Evolutionary conservation across 1,140 invertebrate genomes (phyloP).

Genomic region (Pissodes strobi): DNA sequence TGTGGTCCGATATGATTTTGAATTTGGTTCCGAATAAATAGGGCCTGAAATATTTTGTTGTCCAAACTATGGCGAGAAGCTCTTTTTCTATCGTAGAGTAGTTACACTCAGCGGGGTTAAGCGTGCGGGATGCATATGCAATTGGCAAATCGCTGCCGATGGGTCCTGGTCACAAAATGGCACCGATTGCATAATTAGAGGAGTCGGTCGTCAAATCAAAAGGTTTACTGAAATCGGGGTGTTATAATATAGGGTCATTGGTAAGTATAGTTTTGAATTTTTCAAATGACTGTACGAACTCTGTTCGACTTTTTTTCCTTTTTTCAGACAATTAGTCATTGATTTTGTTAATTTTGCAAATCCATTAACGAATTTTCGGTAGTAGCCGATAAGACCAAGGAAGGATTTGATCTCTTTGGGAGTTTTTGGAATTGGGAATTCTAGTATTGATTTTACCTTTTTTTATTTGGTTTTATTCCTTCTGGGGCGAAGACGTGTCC

Average conservation of each 20-base stretch:
- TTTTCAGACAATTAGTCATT: conserved; percentile 36
- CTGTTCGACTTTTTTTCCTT: conserved; percentile 26
- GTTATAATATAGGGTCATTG: conserved; percentile 43
- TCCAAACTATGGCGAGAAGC: conserved; percentile 54
- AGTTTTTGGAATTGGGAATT: conserved; percentile 43
- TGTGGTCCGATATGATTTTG: too few species aligned
- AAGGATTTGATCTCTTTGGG: conserved; percentile 45
- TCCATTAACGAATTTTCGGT: conserved; percentile 41
- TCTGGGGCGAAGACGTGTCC: conserved; percentile 39
- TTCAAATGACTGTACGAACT: conserved; percentile 29
- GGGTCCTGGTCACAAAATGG: conserved; percentile 31
- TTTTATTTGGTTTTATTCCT: conserved; percentile 42
- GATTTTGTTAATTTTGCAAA: conserved; percentile 30
- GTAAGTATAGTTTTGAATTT: conserved; percentile 34
- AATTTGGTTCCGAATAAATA: too few species aligned
- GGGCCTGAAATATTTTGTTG: conserved; percentile 54
- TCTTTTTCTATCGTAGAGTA: conserved; percentile 49
- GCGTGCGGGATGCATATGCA: conserved; percentile 42
- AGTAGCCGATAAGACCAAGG: conserved; percentile 41
- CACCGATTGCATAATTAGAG: conserved; percentile 43
- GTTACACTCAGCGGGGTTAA: conserved; percentile 44
- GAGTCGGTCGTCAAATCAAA: conserved; percentile 52
- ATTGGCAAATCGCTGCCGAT: conserved; percentile 42
- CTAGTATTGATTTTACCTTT: conserved; percentile 39
- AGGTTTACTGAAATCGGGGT: conserved; percentile 49